Percentiles rank a stretch among this genome's conserved stretches.
Evolutionary conservation across 1,140 invertebrate species (phyloP).

Genomic region (Diabrotica undecimpunctata): DNA sequence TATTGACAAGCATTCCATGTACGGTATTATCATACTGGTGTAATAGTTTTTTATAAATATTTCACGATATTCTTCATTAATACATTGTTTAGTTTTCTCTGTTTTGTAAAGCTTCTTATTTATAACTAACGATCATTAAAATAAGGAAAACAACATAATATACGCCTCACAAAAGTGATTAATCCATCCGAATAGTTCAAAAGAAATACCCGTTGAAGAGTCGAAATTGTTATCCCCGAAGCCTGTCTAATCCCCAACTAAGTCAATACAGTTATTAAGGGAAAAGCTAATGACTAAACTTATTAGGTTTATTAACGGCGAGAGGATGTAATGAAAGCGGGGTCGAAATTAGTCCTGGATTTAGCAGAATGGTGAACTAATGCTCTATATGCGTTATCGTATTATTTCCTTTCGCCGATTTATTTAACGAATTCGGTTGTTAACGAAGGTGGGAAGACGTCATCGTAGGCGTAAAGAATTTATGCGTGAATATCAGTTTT

Average conservation of each 20-base stretch:
- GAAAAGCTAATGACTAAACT: background rate
- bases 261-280: constrained; percentile 2
- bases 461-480: no score
- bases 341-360: background rate
- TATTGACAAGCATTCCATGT: no score
- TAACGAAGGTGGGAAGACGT: background rate
- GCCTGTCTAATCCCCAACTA: background rate
- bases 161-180: no score
- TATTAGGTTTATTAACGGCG: constrained; percentile 1
- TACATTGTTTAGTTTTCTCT: no score
- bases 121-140: no score
- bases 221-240: background rate
- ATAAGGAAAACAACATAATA: no score
- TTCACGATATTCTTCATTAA: no score
- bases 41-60: no score
- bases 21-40: no score
- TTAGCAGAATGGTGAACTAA: background rate
- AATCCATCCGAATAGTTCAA: background rate
- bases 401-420: background rate
- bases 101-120: no score
- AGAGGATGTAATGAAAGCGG: constrained; percentile 1
- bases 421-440: background rate
- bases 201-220: background rate
- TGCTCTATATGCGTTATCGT: background rate
- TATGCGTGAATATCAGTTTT: no score